phyloP scores from a whole-genome alignment of 30 jellyfish, hydroid and myxozoan species.

The Phacellophora camtschatica region DNA sequence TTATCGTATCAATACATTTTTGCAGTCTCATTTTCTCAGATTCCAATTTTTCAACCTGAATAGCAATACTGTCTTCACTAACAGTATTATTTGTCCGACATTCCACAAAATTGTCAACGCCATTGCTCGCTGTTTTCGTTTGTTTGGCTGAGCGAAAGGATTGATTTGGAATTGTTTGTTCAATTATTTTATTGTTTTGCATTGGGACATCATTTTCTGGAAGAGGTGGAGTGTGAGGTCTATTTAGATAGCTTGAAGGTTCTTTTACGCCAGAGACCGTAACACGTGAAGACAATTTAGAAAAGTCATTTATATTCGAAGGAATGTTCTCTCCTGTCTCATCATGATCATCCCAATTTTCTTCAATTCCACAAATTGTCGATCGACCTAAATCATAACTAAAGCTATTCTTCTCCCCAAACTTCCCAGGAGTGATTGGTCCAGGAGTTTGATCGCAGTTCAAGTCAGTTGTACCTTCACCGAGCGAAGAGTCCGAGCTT shows the following conservation, averaged over 20 bases:
- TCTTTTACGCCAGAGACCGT: too few relatives aligned
- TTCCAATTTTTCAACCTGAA: slow-evolving; percentile 25
- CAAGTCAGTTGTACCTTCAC: slow-evolving; percentile 2
- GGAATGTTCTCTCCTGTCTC: too few relatives aligned
- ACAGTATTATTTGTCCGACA: not conserved
- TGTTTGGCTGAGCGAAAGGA: too few relatives aligned
- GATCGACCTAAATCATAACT: not conserved
- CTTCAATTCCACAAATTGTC: not conserved
- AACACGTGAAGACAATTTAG: too few relatives aligned
- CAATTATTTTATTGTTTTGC: too few relatives aligned
- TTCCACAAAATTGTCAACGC: not conserved
- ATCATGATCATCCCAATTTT: too few relatives aligned
- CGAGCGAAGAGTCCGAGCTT: slow-evolving; percentile 29
- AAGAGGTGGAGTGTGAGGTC: slow-evolving; percentile 29
- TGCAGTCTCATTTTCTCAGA: slow-evolving; percentile 18
- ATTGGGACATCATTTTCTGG: not conserved
- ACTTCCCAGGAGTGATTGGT: not conserved
- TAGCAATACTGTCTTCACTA: slow-evolving; percentile 7
- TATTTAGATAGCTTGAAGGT: too few relatives aligned
- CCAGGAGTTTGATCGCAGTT: not conserved
- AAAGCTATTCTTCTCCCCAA: not conserved
- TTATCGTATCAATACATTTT: not conserved
- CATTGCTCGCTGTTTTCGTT: too few relatives aligned
- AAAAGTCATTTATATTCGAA: too few relatives aligned
- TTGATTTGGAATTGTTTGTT: too few relatives aligned